Conservation (phyloP, 2,113 vertebrate genomes). For the Chelonoidis abingdonii region DNA sequence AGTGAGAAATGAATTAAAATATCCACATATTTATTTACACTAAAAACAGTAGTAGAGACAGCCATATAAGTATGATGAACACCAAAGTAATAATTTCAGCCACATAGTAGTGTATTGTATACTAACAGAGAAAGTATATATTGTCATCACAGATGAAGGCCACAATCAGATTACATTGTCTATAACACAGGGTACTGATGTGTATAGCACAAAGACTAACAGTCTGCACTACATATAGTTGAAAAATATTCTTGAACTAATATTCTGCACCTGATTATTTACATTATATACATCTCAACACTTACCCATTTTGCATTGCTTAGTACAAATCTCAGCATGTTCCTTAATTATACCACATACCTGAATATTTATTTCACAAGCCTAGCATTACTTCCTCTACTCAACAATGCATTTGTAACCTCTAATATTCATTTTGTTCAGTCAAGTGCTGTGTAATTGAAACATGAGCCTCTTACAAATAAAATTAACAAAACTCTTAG, state of each 20-base stretch:
- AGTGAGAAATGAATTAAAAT: background rate
- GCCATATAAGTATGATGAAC: background rate
- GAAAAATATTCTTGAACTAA: background rate
- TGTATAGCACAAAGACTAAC: background rate
- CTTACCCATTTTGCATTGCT: background rate
- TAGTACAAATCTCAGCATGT: background rate
- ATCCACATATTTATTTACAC: background rate
- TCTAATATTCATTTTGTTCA: background rate
- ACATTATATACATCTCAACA: background rate
- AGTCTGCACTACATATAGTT: background rate
- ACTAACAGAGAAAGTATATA: background rate
- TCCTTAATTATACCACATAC: conserved; percentile 14
- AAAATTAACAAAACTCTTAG: background rate
- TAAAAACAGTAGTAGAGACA: background rate
- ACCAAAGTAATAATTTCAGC: background rate
- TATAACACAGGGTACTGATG: background rate
- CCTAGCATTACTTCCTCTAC: background rate
- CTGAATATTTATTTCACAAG: background rate
- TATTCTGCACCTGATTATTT: background rate
- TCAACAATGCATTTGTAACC: background rate
- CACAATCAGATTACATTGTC: background rate
- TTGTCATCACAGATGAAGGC: background rate
- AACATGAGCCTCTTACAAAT: background rate
- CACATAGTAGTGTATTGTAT: background rate
- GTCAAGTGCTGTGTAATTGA: background rate